phyloP scores from a whole-genome alignment of 2,113 vertebrate species.

The Grammatotria lemairii region DNA sequence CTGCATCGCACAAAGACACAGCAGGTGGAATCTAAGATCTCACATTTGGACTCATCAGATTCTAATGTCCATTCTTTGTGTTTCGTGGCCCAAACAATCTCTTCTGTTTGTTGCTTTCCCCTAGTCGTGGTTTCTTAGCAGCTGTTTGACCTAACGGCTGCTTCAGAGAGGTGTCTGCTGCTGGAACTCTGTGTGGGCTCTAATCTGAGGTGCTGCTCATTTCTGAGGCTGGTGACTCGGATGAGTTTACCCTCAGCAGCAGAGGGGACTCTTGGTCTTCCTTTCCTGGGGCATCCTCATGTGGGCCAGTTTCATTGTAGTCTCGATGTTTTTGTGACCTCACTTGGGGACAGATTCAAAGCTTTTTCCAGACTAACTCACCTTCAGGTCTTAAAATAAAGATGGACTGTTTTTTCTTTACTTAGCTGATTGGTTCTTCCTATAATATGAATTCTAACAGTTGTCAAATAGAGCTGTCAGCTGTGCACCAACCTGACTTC shows the following conservation, averaged over 20 bases:
- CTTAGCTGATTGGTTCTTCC: neutral
- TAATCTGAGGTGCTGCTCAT: neutral
- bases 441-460: neutral
- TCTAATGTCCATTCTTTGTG: neutral
- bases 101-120: neutral
- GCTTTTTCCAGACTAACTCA: neutral
- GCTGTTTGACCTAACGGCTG: neutral
- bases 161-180: neutral
- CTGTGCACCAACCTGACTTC: neutral
- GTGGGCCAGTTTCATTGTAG: neutral
- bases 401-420: neutral
- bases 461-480: neutral
- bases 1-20: neutral
- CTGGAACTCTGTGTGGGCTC: neutral
- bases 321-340: neutral
- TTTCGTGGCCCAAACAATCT: neutral
- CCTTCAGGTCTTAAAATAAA: neutral
- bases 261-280: neutral
- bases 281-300: neutral
- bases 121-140: neutral
- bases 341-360: neutral
- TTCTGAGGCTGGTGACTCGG: neutral
- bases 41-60: neutral
- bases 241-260: neutral
- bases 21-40: neutral